Evolutionary conservation across 2,888 invertebrate genomes (phyloP).

Genomic region (Catocala nupta): DNA sequence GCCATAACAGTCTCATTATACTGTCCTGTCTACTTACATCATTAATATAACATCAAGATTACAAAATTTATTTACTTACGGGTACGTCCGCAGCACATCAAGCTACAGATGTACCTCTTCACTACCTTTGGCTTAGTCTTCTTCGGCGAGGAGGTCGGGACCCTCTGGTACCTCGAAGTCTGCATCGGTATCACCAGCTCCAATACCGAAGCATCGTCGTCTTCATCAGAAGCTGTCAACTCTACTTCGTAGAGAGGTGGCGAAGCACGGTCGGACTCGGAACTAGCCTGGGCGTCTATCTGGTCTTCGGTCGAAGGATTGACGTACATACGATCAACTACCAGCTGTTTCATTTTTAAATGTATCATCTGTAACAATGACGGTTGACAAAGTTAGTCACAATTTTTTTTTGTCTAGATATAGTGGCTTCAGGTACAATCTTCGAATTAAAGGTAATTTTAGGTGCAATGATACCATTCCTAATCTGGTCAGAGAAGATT

Average conservation of each 20-base stretch:
- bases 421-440: no score
- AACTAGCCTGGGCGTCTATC: background rate
- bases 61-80: conserved; percentile 52
- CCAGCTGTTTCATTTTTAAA: conserved; percentile 14
- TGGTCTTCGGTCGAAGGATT: background rate
- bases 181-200: conserved; percentile 80
- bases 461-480: no score
- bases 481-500: no score
- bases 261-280: conserved; percentile 62
- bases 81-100: conserved; percentile 65
- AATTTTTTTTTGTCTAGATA: no score
- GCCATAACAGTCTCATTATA: no score
- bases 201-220: conserved; percentile 76
- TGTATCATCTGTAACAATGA: conserved; percentile 11
- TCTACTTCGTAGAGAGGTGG: conserved; percentile 79
- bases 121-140: conserved; percentile 54
- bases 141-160: conserved; percentile 69
- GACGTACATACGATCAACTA: conserved; percentile 3
- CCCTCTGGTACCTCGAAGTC: conserved; percentile 63
- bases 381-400: background rate
- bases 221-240: conserved; percentile 81
- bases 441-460: no score
- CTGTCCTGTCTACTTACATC: no score
- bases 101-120: conserved; percentile 53
- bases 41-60: conserved; percentile 39